Evolutionary conservation across 2,113 vertebrate species (phyloP), one percentile per base, ranked within the genome.

Genomic region (Colius striatus): DNA sequence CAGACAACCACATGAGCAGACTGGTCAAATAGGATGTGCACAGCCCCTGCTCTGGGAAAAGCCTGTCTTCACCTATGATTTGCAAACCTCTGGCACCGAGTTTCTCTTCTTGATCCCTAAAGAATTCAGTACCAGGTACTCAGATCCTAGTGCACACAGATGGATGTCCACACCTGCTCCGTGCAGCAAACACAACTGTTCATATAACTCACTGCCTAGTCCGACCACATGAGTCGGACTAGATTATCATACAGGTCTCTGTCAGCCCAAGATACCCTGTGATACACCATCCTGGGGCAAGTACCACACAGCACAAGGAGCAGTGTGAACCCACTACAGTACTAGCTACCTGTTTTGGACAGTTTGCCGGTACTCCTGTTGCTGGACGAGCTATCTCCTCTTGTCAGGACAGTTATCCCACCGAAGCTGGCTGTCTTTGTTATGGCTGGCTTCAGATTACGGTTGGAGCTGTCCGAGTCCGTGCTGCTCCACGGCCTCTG

Each of bases 401-500:
- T 97, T 68, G 97, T 98, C 92, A 98, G 97, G 78, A 98, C 98
- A 1, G 98, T 98, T 97, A 98, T 98, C 92, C 98, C 98, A 84
- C 98, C 98, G 72, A 98, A 98, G 85, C 98, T 98, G 62, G 98
- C 98, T 29, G 98, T 98, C 97, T 98, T 98, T 34, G 98, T 97
- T 89, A 98, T 98, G 96, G 97, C 87, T 74, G 98, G 98, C 96
- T 98, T 99, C 53, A 98, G 95, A 61, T 98, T 97, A 41, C 99
- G 98, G 94, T 97, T 98, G 67, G 99, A 99, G 82, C 98, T 99
- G 92, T 99, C 99, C 0, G 99, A 99, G 91, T 99, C 99, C 4
- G 99, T 99, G 98, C 99, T 99, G 98, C 99, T 99, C 99, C 99
- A 99, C 29, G 99, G 99, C 90, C 98, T 97, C 71, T 99, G 98